Evolutionary conservation across 2,888 invertebrate genomes (phyloP).

Genomic region (Falcaria lacertinaria): DNA sequence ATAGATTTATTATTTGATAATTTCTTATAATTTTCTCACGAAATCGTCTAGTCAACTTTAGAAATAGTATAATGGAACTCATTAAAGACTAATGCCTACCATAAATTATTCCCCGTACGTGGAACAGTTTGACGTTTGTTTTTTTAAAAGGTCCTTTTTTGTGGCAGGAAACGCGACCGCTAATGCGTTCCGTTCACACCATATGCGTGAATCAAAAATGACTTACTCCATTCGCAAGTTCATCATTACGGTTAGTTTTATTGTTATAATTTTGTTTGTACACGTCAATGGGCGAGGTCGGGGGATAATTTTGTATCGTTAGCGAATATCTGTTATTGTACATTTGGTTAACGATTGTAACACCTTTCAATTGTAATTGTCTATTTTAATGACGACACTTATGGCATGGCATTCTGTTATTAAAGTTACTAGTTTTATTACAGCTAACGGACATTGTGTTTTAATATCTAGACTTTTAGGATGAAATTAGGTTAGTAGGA

Average conservation of each 20-base stretch:
- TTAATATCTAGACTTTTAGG: too few species aligned
- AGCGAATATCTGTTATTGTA: constrained; percentile 48
- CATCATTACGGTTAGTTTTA: constrained; percentile 39
- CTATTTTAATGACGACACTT: constrained; percentile 20
- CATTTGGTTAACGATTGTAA: constrained; percentile 36
- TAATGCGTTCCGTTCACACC: constrained; percentile 63
- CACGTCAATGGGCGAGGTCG: constrained; percentile 32
- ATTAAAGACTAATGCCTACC: neutral
- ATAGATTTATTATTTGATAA: too few species aligned
- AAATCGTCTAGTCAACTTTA: neutral
- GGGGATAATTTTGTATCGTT: constrained; percentile 52
- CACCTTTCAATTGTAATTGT: constrained; percentile 46
- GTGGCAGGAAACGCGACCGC: constrained; percentile 49
- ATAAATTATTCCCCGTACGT: neutral
- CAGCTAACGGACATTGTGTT: too few species aligned
- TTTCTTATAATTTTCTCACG: neutral
- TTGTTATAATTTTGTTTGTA: constrained; percentile 63
- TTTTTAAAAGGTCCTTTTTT: constrained; percentile 27
- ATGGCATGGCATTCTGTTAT: neutral
- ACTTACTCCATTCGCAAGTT: constrained; percentile 29
- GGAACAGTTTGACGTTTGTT: constrained; percentile 10
- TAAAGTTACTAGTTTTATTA: too few species aligned
- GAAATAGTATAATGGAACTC: neutral
- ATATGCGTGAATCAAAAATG: constrained; percentile 57
- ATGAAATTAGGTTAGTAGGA: too few species aligned